These are phyloP conservation scores for Eilema griseolum DNA, from an alignment of 2,888 invertebrate species.

Conservation along the genomic window DNA sequence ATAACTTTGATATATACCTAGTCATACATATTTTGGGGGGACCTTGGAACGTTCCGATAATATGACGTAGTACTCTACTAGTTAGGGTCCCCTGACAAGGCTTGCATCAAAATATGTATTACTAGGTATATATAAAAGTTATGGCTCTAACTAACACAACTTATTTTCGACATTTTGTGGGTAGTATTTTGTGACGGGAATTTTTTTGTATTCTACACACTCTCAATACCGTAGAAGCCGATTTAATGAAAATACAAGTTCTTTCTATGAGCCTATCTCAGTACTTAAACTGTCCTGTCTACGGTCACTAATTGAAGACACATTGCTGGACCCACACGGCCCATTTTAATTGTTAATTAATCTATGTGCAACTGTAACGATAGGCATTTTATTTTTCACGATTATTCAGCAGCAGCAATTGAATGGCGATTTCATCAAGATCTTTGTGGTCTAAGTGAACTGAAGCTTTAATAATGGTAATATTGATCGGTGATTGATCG, in stretches of 20 bases:
- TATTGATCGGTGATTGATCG: no score
- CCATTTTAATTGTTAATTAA: background rate
- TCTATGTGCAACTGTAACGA: background rate
- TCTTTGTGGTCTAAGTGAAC: background rate
- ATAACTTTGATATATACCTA: no score
- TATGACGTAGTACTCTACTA: no score
- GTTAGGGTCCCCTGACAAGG: no score
- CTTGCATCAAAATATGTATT: no score
- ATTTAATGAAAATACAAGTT: background rate
- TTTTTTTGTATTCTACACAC: background rate
- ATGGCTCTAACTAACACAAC: no score
- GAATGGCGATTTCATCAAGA: background rate
- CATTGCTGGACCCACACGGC: background rate
- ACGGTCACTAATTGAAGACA: conserved; percentile 4
- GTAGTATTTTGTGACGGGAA: no score
- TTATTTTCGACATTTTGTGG: no score
- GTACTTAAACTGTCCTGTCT: background rate
- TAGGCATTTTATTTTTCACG: background rate
- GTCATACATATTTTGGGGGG: no score
- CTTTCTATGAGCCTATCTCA: background rate
- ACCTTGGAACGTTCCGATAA: no score
- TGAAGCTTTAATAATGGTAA: no score
- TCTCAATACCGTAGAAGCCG: background rate
- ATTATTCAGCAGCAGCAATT: background rate
- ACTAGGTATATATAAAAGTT: no score